Conservation (phyloP, 2,113 vertebrate species). For the Calyptommatus sinebrachiatus region DNA sequence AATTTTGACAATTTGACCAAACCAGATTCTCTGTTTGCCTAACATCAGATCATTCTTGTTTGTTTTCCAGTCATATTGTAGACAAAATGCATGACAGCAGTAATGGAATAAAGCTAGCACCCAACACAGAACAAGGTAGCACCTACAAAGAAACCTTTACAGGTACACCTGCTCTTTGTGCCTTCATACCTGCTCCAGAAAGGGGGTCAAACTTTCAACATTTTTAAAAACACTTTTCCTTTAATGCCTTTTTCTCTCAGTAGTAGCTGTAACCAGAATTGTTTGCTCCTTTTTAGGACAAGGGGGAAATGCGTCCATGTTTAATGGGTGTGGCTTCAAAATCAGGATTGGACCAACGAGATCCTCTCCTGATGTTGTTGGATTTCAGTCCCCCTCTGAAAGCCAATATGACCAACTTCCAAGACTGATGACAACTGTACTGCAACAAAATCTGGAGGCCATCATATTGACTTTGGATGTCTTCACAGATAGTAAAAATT, state of each 20-base stretch:
- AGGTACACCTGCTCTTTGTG: conserved; percentile 72
- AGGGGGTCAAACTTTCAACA: neutral
- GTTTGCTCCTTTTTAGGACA: neutral
- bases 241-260: neutral
- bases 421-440: neutral
- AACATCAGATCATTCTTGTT: conserved; percentile 3
- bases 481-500: no score
- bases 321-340: neutral
- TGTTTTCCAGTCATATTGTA: conserved; percentile 78
- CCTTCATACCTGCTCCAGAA: no score
- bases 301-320: neutral
- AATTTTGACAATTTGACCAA: neutral
- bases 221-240: neutral
- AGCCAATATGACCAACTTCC: neutral
- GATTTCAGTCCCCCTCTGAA: neutral
- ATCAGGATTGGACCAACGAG: neutral
- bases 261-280: neutral
- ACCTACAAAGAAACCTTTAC: conserved; percentile 90
- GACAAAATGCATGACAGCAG: conserved; percentile 85
- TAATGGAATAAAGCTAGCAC: conserved; percentile 82
- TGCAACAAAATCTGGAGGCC: neutral
- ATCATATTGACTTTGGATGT: neutral
- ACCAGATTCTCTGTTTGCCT: conserved; percentile 20
- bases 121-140: conserved; percentile 85
- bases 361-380: neutral